phyloP scores from a whole-genome alignment of 92 coral and sea anemone species.

The Paragorgia papillata region DNA sequence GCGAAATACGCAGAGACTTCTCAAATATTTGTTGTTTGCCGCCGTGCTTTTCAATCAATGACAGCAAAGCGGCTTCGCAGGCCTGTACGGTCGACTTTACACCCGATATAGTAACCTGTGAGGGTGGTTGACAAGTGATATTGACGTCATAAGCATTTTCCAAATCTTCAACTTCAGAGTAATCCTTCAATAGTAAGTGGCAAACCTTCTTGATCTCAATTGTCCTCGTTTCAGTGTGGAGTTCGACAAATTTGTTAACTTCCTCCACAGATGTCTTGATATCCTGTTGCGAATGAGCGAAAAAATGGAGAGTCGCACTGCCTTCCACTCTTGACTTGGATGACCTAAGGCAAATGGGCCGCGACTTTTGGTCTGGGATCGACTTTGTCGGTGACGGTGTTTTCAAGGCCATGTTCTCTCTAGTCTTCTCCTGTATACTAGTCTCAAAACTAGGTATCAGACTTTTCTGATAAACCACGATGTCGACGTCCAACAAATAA shows the following conservation, averaged over 20 bases:
- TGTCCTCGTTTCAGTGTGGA: slow-evolving; percentile 2
- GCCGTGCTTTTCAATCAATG: no score
- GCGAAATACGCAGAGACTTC: neutral
- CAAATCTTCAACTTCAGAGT: slow-evolving; percentile 3
- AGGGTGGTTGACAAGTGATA: slow-evolving; percentile 47
- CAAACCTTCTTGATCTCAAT: slow-evolving; percentile 1
- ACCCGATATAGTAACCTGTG: slow-evolving; percentile 44
- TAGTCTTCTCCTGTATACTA: neutral
- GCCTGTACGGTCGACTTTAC: slow-evolving; percentile 37
- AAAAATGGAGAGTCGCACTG: neutral
- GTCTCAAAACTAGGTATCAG: slow-evolving; percentile 14
- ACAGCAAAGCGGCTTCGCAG: neutral
- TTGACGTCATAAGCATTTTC: neutral
- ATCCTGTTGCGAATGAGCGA: neutral
- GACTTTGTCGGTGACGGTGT: no score
- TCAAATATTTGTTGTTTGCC: no score
- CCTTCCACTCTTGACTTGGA: neutral
- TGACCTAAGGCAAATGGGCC: no score
- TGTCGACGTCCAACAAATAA: neutral
- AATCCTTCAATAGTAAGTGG: neutral
- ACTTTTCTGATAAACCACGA: slow-evolving; percentile 16
- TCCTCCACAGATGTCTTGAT: neutral
- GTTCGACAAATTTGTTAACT: neutral
- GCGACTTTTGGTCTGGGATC: no score
- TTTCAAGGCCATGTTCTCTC: no score